Evolutionary conservation across 2,888 invertebrate species (phyloP).

Genomic region (Elegia similella): DNA sequence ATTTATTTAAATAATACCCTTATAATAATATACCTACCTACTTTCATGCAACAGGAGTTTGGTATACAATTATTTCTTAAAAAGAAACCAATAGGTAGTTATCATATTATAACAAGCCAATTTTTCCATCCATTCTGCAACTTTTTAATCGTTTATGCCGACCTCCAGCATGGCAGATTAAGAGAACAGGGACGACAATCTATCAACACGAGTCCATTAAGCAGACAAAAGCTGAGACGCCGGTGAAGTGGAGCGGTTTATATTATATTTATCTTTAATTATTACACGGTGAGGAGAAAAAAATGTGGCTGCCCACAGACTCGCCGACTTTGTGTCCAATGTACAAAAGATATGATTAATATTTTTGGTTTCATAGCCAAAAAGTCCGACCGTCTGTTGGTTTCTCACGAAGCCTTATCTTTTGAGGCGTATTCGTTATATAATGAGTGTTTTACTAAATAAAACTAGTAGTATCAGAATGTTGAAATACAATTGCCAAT

Average conservation of each 20-base stretch:
- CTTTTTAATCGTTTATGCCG: constrained; percentile 75
- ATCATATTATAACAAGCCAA: constrained; percentile 23
- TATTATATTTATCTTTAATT: constrained; percentile 81
- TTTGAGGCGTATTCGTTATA: too few relatives aligned
- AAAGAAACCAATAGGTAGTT: not conserved
- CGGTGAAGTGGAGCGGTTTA: constrained; percentile 71
- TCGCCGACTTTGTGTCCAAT: not conserved
- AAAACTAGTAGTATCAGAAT: too few relatives aligned
- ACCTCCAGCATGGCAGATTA: constrained; percentile 63
- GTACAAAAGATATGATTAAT: not conserved
- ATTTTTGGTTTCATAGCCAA: too few relatives aligned
- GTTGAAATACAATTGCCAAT: too few relatives aligned
- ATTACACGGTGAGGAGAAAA: constrained; percentile 60
- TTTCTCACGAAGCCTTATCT: too few relatives aligned
- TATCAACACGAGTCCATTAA: constrained; percentile 71
- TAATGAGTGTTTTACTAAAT: too few relatives aligned
- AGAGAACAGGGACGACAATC: constrained; percentile 75
- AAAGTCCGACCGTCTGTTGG: too few relatives aligned
- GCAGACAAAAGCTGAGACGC: constrained; percentile 64
- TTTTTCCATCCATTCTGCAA: constrained; percentile 34
- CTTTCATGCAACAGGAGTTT: too few relatives aligned
- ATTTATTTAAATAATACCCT: too few relatives aligned
- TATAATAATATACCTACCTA: too few relatives aligned
- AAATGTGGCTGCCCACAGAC: constrained; percentile 34
- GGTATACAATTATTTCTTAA: not conserved